Evolutionary conservation across 1,140 invertebrate genomes (phyloP).

Genomic region (Zaprionus ghesquierei): DNA sequence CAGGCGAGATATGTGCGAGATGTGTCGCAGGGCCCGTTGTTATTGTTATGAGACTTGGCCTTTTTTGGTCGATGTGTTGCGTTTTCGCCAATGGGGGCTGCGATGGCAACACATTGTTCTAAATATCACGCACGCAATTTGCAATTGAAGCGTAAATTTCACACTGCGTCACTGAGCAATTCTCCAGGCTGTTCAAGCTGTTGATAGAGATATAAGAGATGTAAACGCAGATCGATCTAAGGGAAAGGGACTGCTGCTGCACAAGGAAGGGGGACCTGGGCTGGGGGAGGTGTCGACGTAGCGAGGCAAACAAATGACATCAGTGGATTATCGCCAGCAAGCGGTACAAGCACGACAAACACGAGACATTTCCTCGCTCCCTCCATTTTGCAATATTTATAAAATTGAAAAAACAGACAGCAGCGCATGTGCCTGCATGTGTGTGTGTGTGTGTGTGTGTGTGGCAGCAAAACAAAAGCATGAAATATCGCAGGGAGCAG

Average conservation of each 20-base stretch:
- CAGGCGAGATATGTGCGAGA: not conserved
- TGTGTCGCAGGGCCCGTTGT: slow-evolving; percentile 3
- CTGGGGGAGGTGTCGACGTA: slow-evolving; percentile 45
- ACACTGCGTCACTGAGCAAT: slow-evolving; percentile 72
- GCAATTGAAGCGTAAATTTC: slow-evolving; percentile 77
- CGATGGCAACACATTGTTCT: slow-evolving; percentile 77
- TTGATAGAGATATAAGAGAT: slow-evolving; percentile 74
- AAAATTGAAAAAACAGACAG: slow-evolving; percentile 66
- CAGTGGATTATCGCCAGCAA: slow-evolving; percentile 78
- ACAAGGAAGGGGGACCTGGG: not conserved
- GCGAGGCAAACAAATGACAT: slow-evolving; percentile 72
- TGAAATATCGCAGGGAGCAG: slow-evolving; percentile 63
- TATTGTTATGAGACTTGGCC: slow-evolving; percentile 52
- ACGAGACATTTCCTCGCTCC: slow-evolving; percentile 64
- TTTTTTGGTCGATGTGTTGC: not conserved
- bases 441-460: slow-evolving; percentile 34
- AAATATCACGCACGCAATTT: slow-evolving; percentile 74
- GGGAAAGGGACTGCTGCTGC: not conserved
- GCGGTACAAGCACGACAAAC: slow-evolving; percentile 67
- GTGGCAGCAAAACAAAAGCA: slow-evolving; percentile 66
- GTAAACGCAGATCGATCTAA: slow-evolving; percentile 38
- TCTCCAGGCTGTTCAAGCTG: slow-evolving; percentile 61
- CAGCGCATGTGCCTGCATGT: slow-evolving; percentile 26
- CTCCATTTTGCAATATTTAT: slow-evolving; percentile 57
- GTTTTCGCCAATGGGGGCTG: slow-evolving; percentile 18